Base-by-base conservation (phyloP, 2,888 invertebrate species). In the Euproctis similis region DNA sequence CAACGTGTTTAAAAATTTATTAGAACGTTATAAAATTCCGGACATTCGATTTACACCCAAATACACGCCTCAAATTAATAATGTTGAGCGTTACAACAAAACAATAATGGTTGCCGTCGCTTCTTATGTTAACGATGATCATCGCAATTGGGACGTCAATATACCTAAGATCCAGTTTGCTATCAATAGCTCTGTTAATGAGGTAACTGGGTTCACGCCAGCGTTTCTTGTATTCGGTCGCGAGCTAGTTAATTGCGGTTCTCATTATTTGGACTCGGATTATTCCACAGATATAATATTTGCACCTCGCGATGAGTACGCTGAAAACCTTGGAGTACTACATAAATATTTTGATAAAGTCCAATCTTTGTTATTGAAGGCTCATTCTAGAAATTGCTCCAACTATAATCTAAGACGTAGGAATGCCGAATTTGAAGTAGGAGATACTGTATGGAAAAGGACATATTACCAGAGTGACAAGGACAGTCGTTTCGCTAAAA, bases 21-120 rank as follows among this genome's bases (percentile, higher is more conserved):
- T 49, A n/a, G 19, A 24, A 4, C 38, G 34, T 12, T 53, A 53
- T 12, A 48, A 46, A 4, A 21, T 58, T 0, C 50, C 52, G 8
- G 41, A 47, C 5, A 9, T 48, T 2, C 13, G 25, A 18, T 48
- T 16, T 13, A 39, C 38, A 0, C 46, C 50, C 2, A 34, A 12
- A n/a, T 18, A 20, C 9, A 20, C 20, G 3, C 20, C 20, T 8
- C 20, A 20, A 20, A 20, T 20, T 9, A 46, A 49, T 17, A 25
- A 29, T 0, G 43, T 46, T 0, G 47, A 49, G 22, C 23, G 49
- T 1, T 42, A 46, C n/a, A 50, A 52, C 18, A 43, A 31, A 9
- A 20, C 20, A 9, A 20, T 20, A 9, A n/a, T 20, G 2, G 9
- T 10, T 9, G 3, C 3, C 3, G 3, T 20, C 2, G 8, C 20